Percentiles rank a stretch among this genome's conserved stretches.
These are phyloP conservation scores for Premnoplex brunnescens DNA, from an alignment of 2,797 vertebrate genomes.

Conservation along the genomic window DNA sequence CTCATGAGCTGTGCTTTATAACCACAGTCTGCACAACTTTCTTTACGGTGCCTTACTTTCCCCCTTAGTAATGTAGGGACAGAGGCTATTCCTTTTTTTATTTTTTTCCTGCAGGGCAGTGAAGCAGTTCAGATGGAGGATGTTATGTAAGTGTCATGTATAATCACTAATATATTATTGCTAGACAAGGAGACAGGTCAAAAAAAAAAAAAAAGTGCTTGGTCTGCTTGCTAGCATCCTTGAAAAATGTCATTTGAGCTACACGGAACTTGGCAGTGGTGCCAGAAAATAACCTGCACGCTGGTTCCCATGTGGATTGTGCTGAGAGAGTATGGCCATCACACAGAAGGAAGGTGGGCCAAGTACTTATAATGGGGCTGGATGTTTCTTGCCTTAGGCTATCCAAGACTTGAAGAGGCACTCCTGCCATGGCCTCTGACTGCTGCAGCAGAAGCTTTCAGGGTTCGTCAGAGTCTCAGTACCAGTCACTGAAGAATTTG, in stretches of 20 bases:
- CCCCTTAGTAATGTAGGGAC: neutral
- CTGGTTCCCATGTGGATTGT: neutral
- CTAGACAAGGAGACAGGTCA: slow-evolving; percentile 14
- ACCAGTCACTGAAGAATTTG: neutral
- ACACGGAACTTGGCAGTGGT: neutral
- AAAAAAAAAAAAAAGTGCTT: neutral
- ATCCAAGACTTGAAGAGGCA: neutral
- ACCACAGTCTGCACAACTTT: neutral
- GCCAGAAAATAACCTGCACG: neutral
- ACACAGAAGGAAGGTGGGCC: neutral
- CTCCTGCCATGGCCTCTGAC: neutral
- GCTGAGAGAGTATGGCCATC: neutral
- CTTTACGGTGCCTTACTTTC: neutral
- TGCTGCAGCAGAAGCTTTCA: neutral
- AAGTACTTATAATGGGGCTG: neutral
- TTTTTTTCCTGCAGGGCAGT: neutral
- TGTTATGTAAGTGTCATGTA: slow-evolving; percentile 22
- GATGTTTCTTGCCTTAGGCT: neutral
- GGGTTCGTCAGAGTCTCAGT: neutral
- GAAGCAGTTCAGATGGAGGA: slow-evolving; percentile 16
- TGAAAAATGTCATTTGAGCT: slow-evolving; percentile 9
- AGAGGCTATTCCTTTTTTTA: neutral
- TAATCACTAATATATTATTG: slow-evolving; percentile 25
- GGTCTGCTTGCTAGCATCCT: neutral
- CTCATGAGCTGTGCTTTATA: neutral